These are phyloP conservation scores for Uropetala carovei DNA, from an alignment of 2,888 invertebrate species.

Conservation along the genomic window DNA sequence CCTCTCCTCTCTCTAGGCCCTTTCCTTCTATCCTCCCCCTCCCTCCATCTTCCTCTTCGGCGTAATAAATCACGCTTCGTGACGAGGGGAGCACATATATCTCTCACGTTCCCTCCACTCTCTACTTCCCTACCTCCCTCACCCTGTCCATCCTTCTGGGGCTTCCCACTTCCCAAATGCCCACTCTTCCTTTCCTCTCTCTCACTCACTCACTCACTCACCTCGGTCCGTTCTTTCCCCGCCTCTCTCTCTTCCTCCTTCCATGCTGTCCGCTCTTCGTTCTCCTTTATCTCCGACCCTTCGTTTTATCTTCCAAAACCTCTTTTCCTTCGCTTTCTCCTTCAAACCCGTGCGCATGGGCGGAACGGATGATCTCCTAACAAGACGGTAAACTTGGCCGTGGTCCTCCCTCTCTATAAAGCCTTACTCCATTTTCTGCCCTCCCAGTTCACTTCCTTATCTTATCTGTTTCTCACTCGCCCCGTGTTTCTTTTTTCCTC, in stretches of 20 bases:
- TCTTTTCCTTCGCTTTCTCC: background rate
- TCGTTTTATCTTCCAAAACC: background rate
- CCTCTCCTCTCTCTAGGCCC: background rate
- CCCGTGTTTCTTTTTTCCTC: background rate
- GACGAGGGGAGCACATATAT: conserved; percentile 35
- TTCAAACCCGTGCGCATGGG: background rate
- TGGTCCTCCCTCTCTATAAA: background rate
- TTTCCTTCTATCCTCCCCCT: background rate
- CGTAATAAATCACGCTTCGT: conserved; percentile 46
- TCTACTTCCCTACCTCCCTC: background rate
- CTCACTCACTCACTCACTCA: background rate
- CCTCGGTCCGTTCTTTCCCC: background rate
- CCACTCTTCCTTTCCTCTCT: conserved; percentile 7
- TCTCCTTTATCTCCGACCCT: background rate
- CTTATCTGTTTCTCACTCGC: conserved; percentile 27
- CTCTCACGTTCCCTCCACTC: background rate
- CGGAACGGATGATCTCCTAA: background rate
- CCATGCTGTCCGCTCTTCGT: background rate
- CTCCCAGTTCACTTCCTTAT: background rate
- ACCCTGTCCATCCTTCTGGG: background rate
- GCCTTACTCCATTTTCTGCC: background rate
- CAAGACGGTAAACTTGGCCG: background rate
- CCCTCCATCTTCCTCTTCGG: background rate
- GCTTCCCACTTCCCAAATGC: background rate
- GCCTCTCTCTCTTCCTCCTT: background rate